Evolutionary conservation across 2,797 vertebrate genomes (phyloP), one percentile per base, ranked within the genome.

Genomic region (Varecia variegata): DNA sequence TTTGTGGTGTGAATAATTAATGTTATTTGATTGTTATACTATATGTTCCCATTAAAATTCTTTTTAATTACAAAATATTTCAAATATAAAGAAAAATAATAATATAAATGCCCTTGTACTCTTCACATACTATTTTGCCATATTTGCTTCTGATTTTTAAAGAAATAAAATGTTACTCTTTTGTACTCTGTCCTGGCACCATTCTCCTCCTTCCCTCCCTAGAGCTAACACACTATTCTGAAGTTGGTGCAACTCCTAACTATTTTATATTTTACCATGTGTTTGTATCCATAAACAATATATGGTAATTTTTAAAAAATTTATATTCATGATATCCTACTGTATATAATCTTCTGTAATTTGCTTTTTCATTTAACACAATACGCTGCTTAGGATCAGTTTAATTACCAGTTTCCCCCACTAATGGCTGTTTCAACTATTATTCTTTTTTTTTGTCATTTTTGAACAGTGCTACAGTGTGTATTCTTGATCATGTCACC

Each of bases 131-230:
- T 97, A 96, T 94, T 97, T 97, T 97, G 93, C 95, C 91, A 73
- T 84, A 91, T 84, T 95, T 97, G 88, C 91, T 93, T 97, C 86
- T 97, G 80, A 89, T 97, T 97, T 97, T 94, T 96, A 93, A 94
- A 95, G 93, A 97, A 97, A 97, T 97, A 97, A 97, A 98, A 84
- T 93, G 60, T 80, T 96, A 38, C 94, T 96, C 56, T 97, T 96
- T 96, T 84, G 35, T 95, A 96, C 40, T 90, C 35, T 52, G 89
- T 85, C 74, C 54, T 40, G 74, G 88, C 0, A 45, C 79, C 67
- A 18, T 95, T 79, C 73, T 89, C 47, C 81, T 96, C 85, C 68
- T 94, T 96, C 43, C 32, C 82, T 93, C 38, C 14, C 2, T 74
- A 62, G 52, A 93, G 67, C n/a, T 52, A 43, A 27, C 11, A 12